Percentiles rank a stretch among this genome's conserved stretches.
Evolutionary conservation across 2,113 vertebrate species (phyloP).

Genomic region (Sphaerodactylus townsendi): DNA sequence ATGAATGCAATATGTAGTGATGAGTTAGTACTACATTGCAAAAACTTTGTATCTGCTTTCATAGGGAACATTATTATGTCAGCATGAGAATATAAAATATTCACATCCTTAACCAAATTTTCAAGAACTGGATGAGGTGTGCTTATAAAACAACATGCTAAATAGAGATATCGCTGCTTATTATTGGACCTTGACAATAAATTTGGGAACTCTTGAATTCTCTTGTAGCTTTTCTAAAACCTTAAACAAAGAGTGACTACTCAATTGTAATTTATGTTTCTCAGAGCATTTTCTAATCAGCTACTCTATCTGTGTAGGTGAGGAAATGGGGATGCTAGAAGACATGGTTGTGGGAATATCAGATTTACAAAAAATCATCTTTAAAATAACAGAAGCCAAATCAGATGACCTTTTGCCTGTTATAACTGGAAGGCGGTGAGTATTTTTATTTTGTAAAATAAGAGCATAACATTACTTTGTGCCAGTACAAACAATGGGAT

Average conservation of each 20-base stretch:
- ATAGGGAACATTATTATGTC: background rate
- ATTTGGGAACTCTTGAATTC: constrained; percentile 17
- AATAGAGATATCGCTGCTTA: constrained; percentile 37
- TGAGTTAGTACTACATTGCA: background rate
- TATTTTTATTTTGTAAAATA: constrained; percentile 10
- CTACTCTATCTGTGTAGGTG: constrained; percentile 76
- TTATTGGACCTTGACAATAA: constrained; percentile 23
- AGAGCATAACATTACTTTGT: background rate
- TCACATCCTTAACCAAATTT: background rate
- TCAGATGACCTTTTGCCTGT: constrained; percentile 88
- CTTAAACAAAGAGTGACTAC: background rate
- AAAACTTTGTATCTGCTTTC: background rate
- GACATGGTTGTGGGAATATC: constrained; percentile 96
- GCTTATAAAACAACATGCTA: background rate
- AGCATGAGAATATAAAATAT: background rate
- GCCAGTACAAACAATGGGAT: background rate
- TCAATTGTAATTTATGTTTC: constrained; percentile 32
- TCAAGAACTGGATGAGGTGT: background rate
- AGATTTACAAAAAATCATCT: constrained; percentile 89
- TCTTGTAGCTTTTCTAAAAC: constrained; percentile 26
- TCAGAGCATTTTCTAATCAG: constrained; percentile 48
- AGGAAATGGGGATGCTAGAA: constrained; percentile 97
- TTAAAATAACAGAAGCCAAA: constrained; percentile 92
- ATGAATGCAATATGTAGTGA: background rate
- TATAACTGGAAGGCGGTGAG: constrained; percentile 93